Base-by-base conservation (phyloP, 2,113 vertebrate species). In the Anser brachyrhynchus region DNA sequence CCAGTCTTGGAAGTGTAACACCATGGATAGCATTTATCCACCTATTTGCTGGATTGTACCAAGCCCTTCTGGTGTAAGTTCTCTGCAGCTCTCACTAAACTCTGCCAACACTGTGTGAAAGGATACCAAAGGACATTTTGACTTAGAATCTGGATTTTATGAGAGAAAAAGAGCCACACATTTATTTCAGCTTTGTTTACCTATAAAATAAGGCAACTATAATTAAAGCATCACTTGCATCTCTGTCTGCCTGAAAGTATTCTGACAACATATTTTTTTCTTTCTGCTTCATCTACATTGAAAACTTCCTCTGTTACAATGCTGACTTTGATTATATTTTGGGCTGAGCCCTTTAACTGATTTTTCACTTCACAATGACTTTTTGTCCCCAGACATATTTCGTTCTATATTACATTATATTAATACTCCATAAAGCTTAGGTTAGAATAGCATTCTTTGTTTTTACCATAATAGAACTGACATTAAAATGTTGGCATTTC, bases 391-490 rank as follows among this genome's bases (percentile, higher is more conserved):
- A 83, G 72, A 44, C 13, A 43, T 87, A 79, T 94, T 95, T 96
- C 90, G 35, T 77, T 92, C 75, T 80, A 35, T 51, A 61, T 81
- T 76, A 18, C 61, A 67, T 93, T 94, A 62, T 76, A 92, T 33
- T 84, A 78, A 37, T 84, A 79, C 23, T 92, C 49, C 23, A 82
- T 67, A 95, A 87, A 92, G 31, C 58, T 92, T 3, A 90, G 89
- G 35, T 64, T 84, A 95, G 73, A 96, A 93, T 75, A 75, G 57
- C 52, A 82, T 66, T 92, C 87, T 90, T 97, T 95, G 87, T 91
- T 94, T 76, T 93, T 55, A 64, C 78, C 37, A 33, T 90, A 87
- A 79, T 13, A 80, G 81, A 83, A 80, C 31, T 83, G 75, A 18
- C 15, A 85, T 92, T 71, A 87, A 91, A 95, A 79, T 35, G 22